Conservation (phyloP, 92 coral and sea anemone genomes). For the Umimayanthus chanpuru region DNA sequence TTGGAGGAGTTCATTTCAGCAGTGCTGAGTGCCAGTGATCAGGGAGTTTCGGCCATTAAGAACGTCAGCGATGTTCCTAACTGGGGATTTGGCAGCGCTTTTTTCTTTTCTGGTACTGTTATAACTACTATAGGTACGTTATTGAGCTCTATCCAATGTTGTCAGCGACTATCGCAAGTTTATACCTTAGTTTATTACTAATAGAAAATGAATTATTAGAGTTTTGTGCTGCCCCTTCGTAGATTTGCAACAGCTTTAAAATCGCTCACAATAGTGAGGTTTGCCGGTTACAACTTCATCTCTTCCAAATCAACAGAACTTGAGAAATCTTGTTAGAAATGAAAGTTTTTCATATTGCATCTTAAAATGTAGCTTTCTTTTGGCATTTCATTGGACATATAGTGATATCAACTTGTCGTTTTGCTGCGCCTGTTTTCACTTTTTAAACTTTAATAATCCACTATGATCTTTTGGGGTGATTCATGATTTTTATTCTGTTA, state of each 20-base stretch:
- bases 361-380: not conserved
- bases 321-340: not conserved
- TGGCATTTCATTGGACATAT: not conserved
- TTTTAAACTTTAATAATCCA: not conserved
- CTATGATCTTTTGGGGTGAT: not conserved
- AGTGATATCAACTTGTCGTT: not conserved
- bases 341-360: not conserved
- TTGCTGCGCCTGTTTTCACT: not conserved
- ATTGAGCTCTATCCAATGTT: not conserved
- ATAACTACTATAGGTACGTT: slow-evolving; percentile 96
- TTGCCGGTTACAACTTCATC: not conserved
- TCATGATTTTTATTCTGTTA: not conserved
- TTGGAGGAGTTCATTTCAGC: slow-evolving; percentile 74
- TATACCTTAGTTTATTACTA: not conserved
- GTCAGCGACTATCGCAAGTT: not conserved
- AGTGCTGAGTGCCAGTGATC: slow-evolving; percentile 82
- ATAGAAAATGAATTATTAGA: not conserved
- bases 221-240: not conserved
- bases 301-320: not conserved
- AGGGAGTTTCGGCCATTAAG: slow-evolving; percentile 78
- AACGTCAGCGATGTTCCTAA: slow-evolving; percentile 77
- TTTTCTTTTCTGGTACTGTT: slow-evolving; percentile 95
- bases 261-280: not conserved
- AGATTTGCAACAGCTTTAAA: not conserved
- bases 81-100: slow-evolving; percentile 96